Base-by-base conservation (phyloP, 2,888 invertebrate genomes). In the Hartigia nigra region DNA sequence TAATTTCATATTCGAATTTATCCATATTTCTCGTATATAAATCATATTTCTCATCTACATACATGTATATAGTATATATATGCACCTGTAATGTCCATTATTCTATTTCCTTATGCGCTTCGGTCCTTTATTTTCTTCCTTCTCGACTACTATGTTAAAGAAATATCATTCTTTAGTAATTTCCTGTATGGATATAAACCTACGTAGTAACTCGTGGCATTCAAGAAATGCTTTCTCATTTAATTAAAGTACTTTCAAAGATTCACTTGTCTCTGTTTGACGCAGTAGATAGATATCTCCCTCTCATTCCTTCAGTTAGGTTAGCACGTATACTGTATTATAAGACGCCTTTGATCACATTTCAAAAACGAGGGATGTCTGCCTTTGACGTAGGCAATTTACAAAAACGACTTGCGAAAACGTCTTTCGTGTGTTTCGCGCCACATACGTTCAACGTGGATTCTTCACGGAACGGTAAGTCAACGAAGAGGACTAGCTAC, bases 401-500 rank as follows among this genome's bases (percentile, higher is more conserved):
- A 5, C 55, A 55, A 55, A 55, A 55, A 55, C 55, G 55, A 55
- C 55, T 55, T 55, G 55, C 23, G 23, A 55, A 55, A 23, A 55
- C 55, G 9, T 9, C 0, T 23, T 55, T 55, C 55, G 23, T 55
- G 39, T 39, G 23, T 23, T 55, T 55, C 55, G 55, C 55, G 23
- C 55, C 55, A 55, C 55, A 55, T 55, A 55, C 55, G 55, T 9
- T 5, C 55, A 55, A 55, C 55, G 23, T 55, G 55, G 55, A 23
- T 55, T 55, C 23, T 23, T 9, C 9, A 23, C 23, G 55, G 14
- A 23, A 55, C 55, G 23, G 23, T 23, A 55, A 55, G 55, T 23
- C 55, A 55, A 23, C 55, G 5, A 55, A 55, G 23, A 23, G 55
- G 55, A 55, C 55, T 55, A 9, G 55, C 82, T 80, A 80, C 81